Base-by-base conservation (phyloP, 2,888 invertebrate species). In the Nebria salina region DNA sequence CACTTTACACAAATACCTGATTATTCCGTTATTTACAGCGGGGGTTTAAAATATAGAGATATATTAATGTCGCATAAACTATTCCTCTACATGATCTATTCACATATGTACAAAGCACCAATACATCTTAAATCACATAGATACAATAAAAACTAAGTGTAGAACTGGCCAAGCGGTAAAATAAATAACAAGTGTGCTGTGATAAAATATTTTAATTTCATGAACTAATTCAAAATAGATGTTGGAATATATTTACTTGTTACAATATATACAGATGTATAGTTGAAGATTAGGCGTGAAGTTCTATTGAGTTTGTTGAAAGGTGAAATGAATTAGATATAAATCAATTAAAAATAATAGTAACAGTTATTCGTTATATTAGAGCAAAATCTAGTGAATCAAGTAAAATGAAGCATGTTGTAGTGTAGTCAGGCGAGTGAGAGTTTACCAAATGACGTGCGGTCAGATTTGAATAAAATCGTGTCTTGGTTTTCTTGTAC, bases 401-500 rank as follows among this genome's bases (percentile, higher is more conserved):
- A 54, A 54, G 54, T 54, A 54, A 54, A 54, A 13, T 13, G 54
- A 2, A 54, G 8, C 11, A 54, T 54, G 54, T 54, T 54, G 1
- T 54, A 13, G 54, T 54, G 54, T 54, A 54, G 8, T 54, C 54
- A 54, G 54, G 54, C 54, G 54, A 54, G 54, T 54, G 54, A 54
- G 54, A 54, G 54, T 54, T 54, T 11, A 54, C 54, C 54, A 54
- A 70, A 11, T 70, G 70, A 70, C 70, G 70, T 25, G 20, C 25
- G 34, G 70, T 70, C 25, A 65, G 73, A 78, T 78, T 73, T 78
- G 73, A 78, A 72, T 77, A 26, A 78, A 78, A 72, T 78, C 78
- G 78, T 78, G 73, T 70, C 70, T 26, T 65, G 41, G 20, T 42
- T 70, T 34, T 65, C 66, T 76, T 26, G 66, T 42, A 65, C 76